These are phyloP conservation scores for Synaphobranchus kaupii DNA, from an alignment of 2,797 vertebrate species.

Conservation along the genomic window DNA sequence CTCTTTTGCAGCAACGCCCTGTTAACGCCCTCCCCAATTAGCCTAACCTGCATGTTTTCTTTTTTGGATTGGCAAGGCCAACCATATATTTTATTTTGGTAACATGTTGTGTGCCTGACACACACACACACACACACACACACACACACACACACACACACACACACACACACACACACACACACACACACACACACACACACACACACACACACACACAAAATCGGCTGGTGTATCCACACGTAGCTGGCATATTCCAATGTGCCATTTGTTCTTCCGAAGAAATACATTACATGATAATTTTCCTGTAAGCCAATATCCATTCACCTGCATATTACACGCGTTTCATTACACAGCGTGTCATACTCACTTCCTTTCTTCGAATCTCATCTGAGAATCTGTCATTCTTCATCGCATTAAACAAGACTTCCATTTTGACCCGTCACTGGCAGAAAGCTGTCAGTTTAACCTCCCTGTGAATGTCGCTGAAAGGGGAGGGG, in stretches of 20 bases:
- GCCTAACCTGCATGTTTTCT: too few species aligned
- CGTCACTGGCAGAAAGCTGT: background rate
- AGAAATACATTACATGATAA: background rate
- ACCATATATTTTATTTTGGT: background rate
- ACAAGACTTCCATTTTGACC: background rate
- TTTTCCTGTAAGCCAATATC: background rate
- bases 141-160: background rate
- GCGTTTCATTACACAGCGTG: background rate
- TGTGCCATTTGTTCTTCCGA: background rate
- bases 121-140: background rate
- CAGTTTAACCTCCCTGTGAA: background rate
- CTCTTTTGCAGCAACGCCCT: too few species aligned
- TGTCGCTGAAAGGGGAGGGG: background rate
- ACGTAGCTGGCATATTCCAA: background rate
- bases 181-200: background rate
- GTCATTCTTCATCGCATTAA: constrained; percentile 14
- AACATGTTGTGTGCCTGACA: background rate
- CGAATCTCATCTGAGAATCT: background rate
- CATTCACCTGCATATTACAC: background rate
- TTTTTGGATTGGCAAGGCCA: too few species aligned
- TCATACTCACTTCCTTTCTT: background rate
- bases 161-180: background rate
- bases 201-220: background rate
- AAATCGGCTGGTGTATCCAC: background rate
- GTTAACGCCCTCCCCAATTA: too few species aligned